These are phyloP conservation scores for Dryoscopus gambensis DNA, from an alignment of 2,113 vertebrate genomes.

Conservation along the genomic window DNA sequence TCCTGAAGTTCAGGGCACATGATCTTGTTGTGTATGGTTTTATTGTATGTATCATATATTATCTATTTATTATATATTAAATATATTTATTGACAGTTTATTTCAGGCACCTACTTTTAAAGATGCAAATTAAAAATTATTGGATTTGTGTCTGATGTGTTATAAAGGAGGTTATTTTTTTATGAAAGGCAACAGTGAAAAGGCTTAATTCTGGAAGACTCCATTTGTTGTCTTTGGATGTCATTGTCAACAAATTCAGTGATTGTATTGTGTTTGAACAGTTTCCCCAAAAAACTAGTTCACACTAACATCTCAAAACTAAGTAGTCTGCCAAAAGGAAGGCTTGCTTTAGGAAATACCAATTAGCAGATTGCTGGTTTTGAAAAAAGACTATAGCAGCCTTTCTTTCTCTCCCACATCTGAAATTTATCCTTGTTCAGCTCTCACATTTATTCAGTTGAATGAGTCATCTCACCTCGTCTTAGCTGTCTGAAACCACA, in stretches of 20 bases:
- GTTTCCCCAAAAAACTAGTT: not conserved
- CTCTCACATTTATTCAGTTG: not conserved
- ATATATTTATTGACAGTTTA: not conserved
- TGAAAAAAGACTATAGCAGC: not conserved
- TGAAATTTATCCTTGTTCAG: not conserved
- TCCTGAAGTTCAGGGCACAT: not conserved
- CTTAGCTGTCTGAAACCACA: not conserved
- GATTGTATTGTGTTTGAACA: not conserved
- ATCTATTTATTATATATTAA: not conserved
- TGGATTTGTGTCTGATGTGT: not conserved
- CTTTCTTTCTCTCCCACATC: not conserved
- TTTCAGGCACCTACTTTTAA: not conserved
- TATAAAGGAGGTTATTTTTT: not conserved
- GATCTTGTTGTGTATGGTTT: accelerated
- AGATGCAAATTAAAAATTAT: not conserved
- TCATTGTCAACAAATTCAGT: not conserved
- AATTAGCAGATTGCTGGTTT: not conserved
- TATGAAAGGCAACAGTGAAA: not conserved
- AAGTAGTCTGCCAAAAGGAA: not conserved
- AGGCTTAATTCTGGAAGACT: not conserved
- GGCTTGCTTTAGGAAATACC: not conserved
- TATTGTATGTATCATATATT: not conserved
- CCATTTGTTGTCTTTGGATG: not conserved
- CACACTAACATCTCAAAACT: not conserved
- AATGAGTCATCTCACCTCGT: not conserved